phyloP scores from a whole-genome alignment of 2,888 invertebrate species.

The Plebejus melissa region DNA sequence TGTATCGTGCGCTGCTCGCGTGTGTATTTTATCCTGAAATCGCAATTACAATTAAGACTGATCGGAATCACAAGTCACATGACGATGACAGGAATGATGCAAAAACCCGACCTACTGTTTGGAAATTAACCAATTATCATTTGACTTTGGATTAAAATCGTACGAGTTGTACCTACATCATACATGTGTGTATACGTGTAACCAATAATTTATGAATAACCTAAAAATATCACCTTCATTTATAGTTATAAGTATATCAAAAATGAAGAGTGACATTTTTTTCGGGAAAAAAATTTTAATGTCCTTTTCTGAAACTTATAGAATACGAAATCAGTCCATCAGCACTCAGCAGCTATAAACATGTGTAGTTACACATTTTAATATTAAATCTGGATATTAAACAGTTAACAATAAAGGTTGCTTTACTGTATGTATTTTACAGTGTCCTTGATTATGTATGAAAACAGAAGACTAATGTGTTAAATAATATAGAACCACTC shows the following conservation, averaged over 20 bases:
- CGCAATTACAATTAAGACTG: constrained; percentile 15
- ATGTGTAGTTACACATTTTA: no score
- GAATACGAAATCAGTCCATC: no score
- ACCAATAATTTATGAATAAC: no score
- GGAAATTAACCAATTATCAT: not conserved
- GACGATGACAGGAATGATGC: constrained; percentile 22
- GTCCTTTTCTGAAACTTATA: no score
- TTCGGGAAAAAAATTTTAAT: no score
- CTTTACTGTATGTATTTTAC: not conserved
- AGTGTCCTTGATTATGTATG: constrained; percentile 33
- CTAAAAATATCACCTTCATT: no score
- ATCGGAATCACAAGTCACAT: constrained; percentile 26
- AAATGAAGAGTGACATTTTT: no score
- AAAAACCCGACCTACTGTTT: not conserved
- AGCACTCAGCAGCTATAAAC: no score
- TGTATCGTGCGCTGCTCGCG: constrained; percentile 13
- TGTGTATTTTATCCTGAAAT: constrained; percentile 22
- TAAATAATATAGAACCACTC: constrained; percentile 68
- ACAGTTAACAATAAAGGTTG: not conserved
- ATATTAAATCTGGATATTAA: not conserved
- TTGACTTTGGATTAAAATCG: not conserved
- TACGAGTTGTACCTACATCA: not conserved
- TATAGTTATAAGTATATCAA: no score
- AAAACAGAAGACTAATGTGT: constrained; percentile 45
- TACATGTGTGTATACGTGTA: no score